phyloP scores from a whole-genome alignment of 2,888 invertebrate genomes.

The Glyphotaelius pellucidus region DNA sequence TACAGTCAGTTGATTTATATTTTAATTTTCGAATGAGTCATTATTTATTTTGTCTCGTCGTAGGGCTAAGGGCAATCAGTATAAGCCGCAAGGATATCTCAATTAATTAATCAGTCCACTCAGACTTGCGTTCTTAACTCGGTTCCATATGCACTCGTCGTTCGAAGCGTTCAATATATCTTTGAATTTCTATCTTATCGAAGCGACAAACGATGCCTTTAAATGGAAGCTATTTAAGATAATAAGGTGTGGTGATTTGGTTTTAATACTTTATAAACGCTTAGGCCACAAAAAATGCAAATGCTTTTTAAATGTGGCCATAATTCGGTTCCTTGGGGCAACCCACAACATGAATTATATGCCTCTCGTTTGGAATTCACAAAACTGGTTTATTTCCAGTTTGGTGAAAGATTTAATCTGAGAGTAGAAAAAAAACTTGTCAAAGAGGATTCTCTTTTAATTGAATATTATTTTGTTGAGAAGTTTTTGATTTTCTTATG shows the following conservation, averaged over 20 bases:
- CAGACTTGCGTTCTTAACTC: background rate
- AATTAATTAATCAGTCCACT: slow-evolving; percentile 13
- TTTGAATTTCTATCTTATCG: slow-evolving; percentile 18
- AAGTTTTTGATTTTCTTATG: background rate
- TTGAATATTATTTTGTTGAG: slow-evolving; percentile 41
- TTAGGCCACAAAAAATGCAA: slow-evolving; percentile 52
- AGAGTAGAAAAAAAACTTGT: slow-evolving; percentile 44
- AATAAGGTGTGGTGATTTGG: slow-evolving; percentile 49
- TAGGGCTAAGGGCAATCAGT: background rate
- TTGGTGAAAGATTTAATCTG: slow-evolving; percentile 46
- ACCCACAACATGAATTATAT: background rate
- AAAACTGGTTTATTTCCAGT: slow-evolving; percentile 52
- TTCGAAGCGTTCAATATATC: background rate
- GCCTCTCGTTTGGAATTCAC: slow-evolving; percentile 13
- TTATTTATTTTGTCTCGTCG: background rate
- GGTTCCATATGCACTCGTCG: background rate
- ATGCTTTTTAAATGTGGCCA: slow-evolving; percentile 22
- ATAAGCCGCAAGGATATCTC: slow-evolving; percentile 4
- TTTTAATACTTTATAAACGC: slow-evolving; percentile 37
- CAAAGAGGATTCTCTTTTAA: slow-evolving; percentile 37
- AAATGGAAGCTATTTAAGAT: slow-evolving; percentile 48
- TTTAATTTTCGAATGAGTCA: background rate
- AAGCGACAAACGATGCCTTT: background rate
- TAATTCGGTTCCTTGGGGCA: background rate
- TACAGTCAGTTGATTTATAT: background rate